Base-by-base conservation (phyloP, 2,888 invertebrate species). In the Amblyteles armatorius region DNA sequence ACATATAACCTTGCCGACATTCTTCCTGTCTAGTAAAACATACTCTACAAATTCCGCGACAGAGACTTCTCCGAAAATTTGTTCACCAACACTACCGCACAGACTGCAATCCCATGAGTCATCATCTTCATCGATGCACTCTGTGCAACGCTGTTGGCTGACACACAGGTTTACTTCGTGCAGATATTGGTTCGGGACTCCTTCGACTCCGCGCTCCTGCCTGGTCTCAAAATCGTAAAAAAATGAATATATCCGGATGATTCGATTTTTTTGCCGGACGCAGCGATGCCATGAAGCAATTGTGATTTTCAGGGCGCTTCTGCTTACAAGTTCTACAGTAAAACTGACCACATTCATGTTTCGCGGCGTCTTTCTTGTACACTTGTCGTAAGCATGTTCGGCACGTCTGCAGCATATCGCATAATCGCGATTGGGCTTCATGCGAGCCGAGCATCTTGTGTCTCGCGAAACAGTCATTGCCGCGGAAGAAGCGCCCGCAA, bases 121-220 rank as follows among this genome's bases (percentile, higher is more conserved):
- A 7, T 65, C 33, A n/a, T 33, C 19, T 16, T 6, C 4, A n/a
- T 36, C 7, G 2, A 65, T 36, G n/a, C 65, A 65, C 1, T 36
- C 65, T 6, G 40, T n/a, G 19, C 65, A 65, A 1, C 65, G 36
- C 16, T 65, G 65, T 19, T 65, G 65, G 3, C 36, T 36, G 5
- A 65, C 36, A n/a, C 65, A 40, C 36, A 65, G 36, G n/a, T 65
- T 65, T 19, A 33, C 33, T 3, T 65, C 65, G 36, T 65, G 36
- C n/a, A 65, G 6, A 65, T n/a, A 65, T n/a, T 13, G 7, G 4
- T 19, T 36, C 6, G 7, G 16, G 7, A 36, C n/a, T 1, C 65
- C 65, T n/a, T 19, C 36, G 7, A 57, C 19, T 9, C 3, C 55
- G 26, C 19, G 55, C n/a, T 65, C 36, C 36, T 65, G 65, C 0